Conservation (phyloP, 2,113 vertebrate genomes). For the Ophiodon elongatus region DNA sequence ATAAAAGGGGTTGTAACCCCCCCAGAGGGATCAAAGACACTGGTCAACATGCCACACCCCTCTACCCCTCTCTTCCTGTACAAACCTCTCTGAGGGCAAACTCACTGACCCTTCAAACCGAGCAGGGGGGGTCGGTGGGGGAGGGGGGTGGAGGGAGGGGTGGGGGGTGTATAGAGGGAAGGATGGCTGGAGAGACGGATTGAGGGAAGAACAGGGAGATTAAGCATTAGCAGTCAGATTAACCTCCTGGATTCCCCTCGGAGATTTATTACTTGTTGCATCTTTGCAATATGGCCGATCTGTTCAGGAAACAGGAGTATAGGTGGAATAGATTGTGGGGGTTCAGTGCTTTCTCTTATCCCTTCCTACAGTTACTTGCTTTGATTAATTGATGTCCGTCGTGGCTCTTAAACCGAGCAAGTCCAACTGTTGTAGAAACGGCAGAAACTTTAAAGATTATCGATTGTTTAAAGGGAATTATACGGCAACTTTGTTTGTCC, state of each 20-base stretch:
- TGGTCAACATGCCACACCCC: slow-evolving; percentile 52
- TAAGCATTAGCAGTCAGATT: slow-evolving; percentile 25
- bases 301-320: neutral
- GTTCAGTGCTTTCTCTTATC: neutral
- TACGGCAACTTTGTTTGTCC: neutral
- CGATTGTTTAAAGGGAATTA: neutral
- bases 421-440: neutral
- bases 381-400: neutral
- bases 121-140: slow-evolving; percentile 7
- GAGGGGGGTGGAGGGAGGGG: no score
- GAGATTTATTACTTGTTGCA: neutral
- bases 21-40: slow-evolving; percentile 71
- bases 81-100: slow-evolving; percentile 52
- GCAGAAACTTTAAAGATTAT: neutral
- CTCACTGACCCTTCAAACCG: slow-evolving; percentile 70
- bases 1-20: slow-evolving; percentile 61
- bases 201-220: slow-evolving; percentile 33
- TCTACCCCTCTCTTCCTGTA: slow-evolving; percentile 48
- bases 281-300: neutral
- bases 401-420: neutral
- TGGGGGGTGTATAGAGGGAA: neutral
- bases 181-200: slow-evolving; percentile 10
- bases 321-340: no score
- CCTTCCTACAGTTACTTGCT: neutral
- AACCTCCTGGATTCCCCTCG: neutral